These are phyloP conservation scores for Neosilurus mollespiculum DNA, from an alignment of 2,797 vertebrate species.

Conservation along the genomic window DNA sequence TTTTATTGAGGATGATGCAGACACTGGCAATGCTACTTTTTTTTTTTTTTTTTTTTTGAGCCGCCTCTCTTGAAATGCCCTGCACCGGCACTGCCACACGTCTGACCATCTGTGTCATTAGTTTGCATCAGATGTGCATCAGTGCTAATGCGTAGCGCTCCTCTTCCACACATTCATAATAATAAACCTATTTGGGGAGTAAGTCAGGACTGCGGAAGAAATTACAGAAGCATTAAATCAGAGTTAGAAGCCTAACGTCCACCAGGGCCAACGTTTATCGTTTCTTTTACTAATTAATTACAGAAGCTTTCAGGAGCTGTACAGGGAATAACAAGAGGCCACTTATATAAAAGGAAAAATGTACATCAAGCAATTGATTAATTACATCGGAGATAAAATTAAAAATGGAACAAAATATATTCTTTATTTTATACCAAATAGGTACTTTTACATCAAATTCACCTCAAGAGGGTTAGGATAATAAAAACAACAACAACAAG, in stretches of 20 bases:
- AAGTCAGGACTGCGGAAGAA: not conserved
- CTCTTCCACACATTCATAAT: not conserved
- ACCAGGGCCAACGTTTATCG: not conserved
- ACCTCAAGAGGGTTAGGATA: too few species aligned
- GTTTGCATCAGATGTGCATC: not conserved
- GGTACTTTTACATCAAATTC: too few species aligned
- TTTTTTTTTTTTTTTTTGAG: not conserved
- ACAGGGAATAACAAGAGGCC: not conserved
- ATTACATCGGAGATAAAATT: too few species aligned
- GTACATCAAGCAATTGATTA: too few species aligned
- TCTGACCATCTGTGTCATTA: not conserved
- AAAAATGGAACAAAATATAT: too few species aligned
- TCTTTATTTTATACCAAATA: too few species aligned
- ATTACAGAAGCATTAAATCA: slow-evolving; percentile 1
- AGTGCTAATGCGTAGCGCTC: not conserved
- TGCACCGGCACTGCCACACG: not conserved
- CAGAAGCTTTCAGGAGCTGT: slow-evolving; percentile 6
- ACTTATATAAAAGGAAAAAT: not conserved
- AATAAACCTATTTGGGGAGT: not conserved
- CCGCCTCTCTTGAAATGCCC: not conserved
- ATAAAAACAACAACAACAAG: too few species aligned
- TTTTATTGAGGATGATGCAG: too few species aligned
- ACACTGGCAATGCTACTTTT: not conserved
- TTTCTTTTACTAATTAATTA: not conserved
- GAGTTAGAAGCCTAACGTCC: not conserved